Base-by-base conservation (phyloP, 2,797 vertebrate species). In the Syngnathus acus region DNA sequence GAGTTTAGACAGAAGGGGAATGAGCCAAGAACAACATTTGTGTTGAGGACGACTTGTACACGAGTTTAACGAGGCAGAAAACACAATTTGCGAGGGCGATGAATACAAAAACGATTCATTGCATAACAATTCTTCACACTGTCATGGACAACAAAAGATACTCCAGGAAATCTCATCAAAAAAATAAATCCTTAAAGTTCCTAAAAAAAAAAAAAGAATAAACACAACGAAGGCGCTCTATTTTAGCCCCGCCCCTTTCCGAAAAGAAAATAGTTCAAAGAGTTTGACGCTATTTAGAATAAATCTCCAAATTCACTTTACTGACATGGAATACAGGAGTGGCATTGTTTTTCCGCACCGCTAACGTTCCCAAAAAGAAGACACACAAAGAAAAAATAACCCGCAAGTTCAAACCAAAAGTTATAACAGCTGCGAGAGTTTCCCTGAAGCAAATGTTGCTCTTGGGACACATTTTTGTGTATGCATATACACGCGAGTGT, bases 371-470 rank as follows among this genome's bases (percentile, higher is more conserved):
- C 62, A 68, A 74, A 70, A 80, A 0, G 10, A 65, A 64, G 60
- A 26, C 21, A 23, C n/a, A 43, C 4, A 61, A 71, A 78, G 72
- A 55, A 65, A 55, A 76, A 77, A 66, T 61, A 66, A 74, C 69
- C 73, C 73, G 74, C 48, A 69, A 68, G 66, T 74, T 81, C 78
- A 47, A 81, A 78, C 68, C 75, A 77, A 70, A 84, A 78, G 84
- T 85, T 85, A 82, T 68, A 82, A 82, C 87, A 85, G 79, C 79
- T 88, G 83, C 81, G 81, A 83, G 78, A 72, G 68, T 81, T 87
- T 85, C 82, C 82, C 81, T 86, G 83, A 84, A 83, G 77, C 72
- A 78, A 83, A 65, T 85, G 80, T 87, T 88, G 78, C 79, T 89
- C 81, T 86, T 86, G 82, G 84, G 84, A 82, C 66, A 67, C 72